Conservation (phyloP, 2,888 invertebrate genomes). For the Labia minor region DNA sequence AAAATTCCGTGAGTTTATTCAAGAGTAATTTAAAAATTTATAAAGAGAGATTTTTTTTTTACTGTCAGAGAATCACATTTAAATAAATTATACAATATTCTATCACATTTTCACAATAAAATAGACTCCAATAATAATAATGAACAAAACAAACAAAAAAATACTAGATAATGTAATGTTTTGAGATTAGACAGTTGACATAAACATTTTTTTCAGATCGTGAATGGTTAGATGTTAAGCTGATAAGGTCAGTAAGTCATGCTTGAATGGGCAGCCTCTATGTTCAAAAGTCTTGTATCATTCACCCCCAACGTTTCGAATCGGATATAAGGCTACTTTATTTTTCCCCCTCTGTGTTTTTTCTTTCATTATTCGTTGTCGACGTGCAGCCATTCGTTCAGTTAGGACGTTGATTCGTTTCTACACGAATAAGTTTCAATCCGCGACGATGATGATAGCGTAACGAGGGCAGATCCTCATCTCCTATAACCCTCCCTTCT, state of each 20-base stretch:
- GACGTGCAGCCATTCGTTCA: neutral
- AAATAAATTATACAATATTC: too few relatives aligned
- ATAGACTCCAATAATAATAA: too few relatives aligned
- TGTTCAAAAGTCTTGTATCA: neutral
- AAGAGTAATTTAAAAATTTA: too few relatives aligned
- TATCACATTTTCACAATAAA: too few relatives aligned
- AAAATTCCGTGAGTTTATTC: too few relatives aligned
- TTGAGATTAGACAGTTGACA: too few relatives aligned
- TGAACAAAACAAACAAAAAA: too few relatives aligned
- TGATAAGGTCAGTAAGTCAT: neutral
- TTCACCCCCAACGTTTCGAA: neutral
- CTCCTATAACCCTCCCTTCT: neutral
- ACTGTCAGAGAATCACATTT: too few relatives aligned
- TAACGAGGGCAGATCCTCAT: constrained; percentile 3
- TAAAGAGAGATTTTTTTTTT: too few relatives aligned
- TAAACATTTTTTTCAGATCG: too few relatives aligned
- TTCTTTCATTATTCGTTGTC: neutral
- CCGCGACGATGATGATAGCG: constrained; percentile 7
- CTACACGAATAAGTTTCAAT: constrained; percentile 1
- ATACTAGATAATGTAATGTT: too few relatives aligned
- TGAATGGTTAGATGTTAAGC: neutral
- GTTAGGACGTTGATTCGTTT: neutral
- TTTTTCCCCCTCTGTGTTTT: neutral
- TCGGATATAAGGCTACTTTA: constrained; percentile 5
- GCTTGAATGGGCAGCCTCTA: neutral